Base-by-base conservation (phyloP, 2,888 invertebrate genomes). In the Melanargia galathea region DNA sequence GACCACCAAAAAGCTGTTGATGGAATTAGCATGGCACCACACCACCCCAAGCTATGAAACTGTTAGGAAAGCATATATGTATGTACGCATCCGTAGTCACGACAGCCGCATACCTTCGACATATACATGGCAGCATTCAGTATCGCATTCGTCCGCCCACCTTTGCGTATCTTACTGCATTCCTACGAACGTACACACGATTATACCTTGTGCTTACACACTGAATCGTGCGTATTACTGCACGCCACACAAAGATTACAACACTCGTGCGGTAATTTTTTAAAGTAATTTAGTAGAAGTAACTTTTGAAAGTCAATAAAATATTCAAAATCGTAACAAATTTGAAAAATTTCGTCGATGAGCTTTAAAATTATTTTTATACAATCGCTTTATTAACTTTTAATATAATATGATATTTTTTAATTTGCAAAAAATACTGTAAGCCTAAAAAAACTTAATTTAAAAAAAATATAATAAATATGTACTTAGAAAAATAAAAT, bases 91-190 rank as follows among this genome's bases (percentile, higher is more conserved):
- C 63, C 66, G 70, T 63, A 65, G 69, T 64, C 66, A 74, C 78
- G 75, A 75, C 74, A 73, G 73, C 75, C 75, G 86, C 89, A 83
- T 91, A 94, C 94, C 94, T 94, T 94, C 82, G 93, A 93, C 82
- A 95, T 92, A 91, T 92, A 94, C 83, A 93, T 85, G 74, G 93
- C 93, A 75, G 94, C 93, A 87, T 92, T 93, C 87, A 93, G 92
- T 84, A 95, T 92, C 74, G 93, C 92, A 90, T 93, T 94, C 82
- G 92, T 90, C 83, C 91, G 91, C 80, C 92, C 92, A 81, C 90
- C 89, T 87, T 92, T 92, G 75, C 90, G 89, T 81, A 93, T 86
- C 78, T 90, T 92, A 92, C 93, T 93, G 88, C 93, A 92, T 70
- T 93, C 93, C 94, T 94, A 92, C 74, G 87, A 83, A 88, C 78